Conservation (phyloP, 2,888 invertebrate genomes). For the Tryphoninae sp. region DNA sequence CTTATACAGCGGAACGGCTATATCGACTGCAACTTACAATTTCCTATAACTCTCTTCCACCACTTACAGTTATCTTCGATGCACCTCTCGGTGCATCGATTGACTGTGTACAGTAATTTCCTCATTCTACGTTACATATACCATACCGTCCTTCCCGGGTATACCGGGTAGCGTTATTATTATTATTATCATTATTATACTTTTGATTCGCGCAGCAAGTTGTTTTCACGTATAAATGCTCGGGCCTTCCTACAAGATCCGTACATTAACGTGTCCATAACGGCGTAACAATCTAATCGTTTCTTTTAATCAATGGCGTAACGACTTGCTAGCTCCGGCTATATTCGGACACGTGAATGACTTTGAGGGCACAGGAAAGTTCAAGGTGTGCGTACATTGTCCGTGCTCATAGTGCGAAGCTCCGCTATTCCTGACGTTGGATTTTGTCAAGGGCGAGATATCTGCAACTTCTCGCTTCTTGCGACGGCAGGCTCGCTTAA, state of each 20-base stretch:
- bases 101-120: conserved; percentile 52
- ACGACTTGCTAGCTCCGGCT: conserved; percentile 47
- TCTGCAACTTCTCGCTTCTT: conserved; percentile 41
- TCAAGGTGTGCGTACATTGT: conserved; percentile 74
- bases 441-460: conserved; percentile 74
- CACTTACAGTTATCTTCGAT: conserved; percentile 58
- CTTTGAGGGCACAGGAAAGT: conserved; percentile 68
- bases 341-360: conserved; percentile 54
- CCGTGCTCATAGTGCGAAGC: conserved; percentile 75
- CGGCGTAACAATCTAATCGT: conserved; percentile 57
- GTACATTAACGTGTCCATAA: conserved; percentile 29
- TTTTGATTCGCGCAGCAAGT: background rate
- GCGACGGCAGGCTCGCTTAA: background rate
- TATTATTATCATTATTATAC: conserved; percentile 29
- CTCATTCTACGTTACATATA: conserved; percentile 23
- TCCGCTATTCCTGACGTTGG: conserved; percentile 51
- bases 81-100: conserved; percentile 53
- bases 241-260: background rate
- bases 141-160: background rate
- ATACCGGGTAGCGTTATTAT: background rate
- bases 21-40: conserved; percentile 55
- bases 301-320: conserved; percentile 67
- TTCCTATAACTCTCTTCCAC: conserved; percentile 55
- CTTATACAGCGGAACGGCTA: conserved; percentile 42
- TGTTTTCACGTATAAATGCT: conserved; percentile 23